A percentile compares a stretch with the other conserved stretches of the same genome.
These are phyloP conservation scores for Leucophora obtusa DNA, from an alignment of 2,888 invertebrate genomes.

Conservation along the genomic window DNA sequence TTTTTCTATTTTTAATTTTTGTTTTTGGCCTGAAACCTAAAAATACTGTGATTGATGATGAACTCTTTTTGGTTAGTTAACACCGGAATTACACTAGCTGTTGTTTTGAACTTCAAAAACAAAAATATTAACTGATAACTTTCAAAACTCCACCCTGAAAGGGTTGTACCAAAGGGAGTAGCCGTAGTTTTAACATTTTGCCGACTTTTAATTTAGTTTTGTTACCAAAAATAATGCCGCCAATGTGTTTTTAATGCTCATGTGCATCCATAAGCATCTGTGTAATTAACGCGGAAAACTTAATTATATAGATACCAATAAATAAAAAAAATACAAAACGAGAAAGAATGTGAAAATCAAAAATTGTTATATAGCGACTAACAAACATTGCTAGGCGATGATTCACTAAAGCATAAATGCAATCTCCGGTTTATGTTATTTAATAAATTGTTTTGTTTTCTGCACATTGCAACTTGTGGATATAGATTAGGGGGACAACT, in stretches of 20 bases:
- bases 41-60: constrained; percentile 72
- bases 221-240: constrained; percentile 30
- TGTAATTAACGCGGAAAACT: constrained; percentile 66
- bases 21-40: constrained; percentile 10
- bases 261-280: constrained; percentile 42
- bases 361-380: neutral
- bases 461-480: neutral
- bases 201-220: constrained; percentile 66
- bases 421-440: constrained; percentile 9
- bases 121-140: constrained; percentile 67
- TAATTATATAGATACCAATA: constrained; percentile 62
- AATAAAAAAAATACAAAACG: constrained; percentile 12
- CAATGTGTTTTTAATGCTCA: constrained; percentile 35
- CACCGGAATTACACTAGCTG: constrained; percentile 74
- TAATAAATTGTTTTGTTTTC: constrained; percentile 8
- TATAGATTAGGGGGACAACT: too few species aligned
- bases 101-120: constrained; percentile 13
- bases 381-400: constrained; percentile 27
- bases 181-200: constrained; percentile 48
- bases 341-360: constrained; percentile 20
- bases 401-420: constrained; percentile 40
- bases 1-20: constrained; percentile 23
- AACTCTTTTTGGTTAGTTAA: constrained; percentile 69
- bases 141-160: constrained; percentile 65
- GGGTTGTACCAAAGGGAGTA: constrained; percentile 56